Evolutionary conservation across 1,140 invertebrate genomes (phyloP).

Genomic region (Drosophila arizonae): DNA sequence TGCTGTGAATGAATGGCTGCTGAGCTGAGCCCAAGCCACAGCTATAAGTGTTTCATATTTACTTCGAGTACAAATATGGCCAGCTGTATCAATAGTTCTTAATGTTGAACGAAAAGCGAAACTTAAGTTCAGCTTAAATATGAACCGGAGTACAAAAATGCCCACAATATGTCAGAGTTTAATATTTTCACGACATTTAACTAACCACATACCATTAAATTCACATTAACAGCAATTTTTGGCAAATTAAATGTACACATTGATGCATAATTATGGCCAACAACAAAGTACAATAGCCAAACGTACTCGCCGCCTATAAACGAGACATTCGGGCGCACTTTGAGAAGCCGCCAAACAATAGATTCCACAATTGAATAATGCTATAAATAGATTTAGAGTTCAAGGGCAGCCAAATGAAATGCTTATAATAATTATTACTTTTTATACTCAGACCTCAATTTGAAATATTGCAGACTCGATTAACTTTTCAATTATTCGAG

Average conservation of each 20-base stretch:
- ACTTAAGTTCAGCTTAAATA: background rate
- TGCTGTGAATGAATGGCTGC: background rate
- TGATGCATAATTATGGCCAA: slow-evolving; percentile 41
- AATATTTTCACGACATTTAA: background rate
- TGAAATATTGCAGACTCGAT: background rate
- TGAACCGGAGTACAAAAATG: background rate
- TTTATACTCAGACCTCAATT: background rate
- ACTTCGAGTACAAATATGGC: background rate
- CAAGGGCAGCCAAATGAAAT: slow-evolving; percentile 15
- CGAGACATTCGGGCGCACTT: slow-evolving; percentile 13
- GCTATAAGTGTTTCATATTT: background rate
- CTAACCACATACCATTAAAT: background rate
- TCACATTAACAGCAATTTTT: background rate
- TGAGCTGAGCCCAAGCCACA: background rate
- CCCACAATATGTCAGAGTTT: background rate
- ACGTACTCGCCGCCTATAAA: background rate
- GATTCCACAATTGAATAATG: background rate
- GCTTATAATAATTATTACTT: background rate
- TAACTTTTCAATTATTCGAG: background rate
- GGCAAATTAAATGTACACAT: slow-evolving; percentile 27
- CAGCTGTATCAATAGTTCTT: background rate
- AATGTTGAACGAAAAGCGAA: background rate
- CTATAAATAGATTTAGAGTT: slow-evolving; percentile 25
- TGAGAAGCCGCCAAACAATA: slow-evolving; percentile 42
- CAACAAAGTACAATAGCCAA: slow-evolving; percentile 2